phyloP scores from a whole-genome alignment of 2,888 invertebrate species.

The Onthophagus sagittarius region DNA sequence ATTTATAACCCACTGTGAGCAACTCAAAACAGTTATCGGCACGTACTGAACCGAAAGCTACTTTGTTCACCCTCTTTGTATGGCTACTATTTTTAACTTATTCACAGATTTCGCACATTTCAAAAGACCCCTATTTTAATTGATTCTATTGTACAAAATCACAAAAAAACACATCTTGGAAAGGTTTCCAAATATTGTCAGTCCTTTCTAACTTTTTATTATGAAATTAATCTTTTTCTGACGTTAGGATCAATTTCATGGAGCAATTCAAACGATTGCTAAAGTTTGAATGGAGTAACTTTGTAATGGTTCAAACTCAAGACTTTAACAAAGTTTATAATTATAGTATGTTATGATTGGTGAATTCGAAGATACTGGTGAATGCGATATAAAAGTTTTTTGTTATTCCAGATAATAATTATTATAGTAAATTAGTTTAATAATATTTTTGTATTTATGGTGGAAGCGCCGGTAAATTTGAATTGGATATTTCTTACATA shows the following conservation, averaged over 20 bases:
- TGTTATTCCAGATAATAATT: too few relatives aligned
- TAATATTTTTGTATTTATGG: not conserved
- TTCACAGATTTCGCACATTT: too few relatives aligned
- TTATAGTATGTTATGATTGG: not conserved
- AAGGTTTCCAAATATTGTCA: not conserved
- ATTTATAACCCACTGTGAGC: too few relatives aligned
- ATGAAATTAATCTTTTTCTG: not conserved
- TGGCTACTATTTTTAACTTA: too few relatives aligned
- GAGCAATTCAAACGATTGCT: not conserved
- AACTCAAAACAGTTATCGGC: too few relatives aligned
- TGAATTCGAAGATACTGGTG: not conserved
- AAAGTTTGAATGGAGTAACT: not conserved
- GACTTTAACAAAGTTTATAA: not conserved
- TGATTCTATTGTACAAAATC: too few relatives aligned
- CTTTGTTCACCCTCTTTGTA: too few relatives aligned
- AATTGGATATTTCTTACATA: too few relatives aligned
- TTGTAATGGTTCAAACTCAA: not conserved
- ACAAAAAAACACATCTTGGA: not conserved
- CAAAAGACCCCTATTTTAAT: too few relatives aligned
- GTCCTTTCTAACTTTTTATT: not conserved
- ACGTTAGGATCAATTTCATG: not conserved
- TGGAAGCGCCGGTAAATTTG: not conserved
- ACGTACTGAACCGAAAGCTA: too few relatives aligned
- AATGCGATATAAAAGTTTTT: not conserved
- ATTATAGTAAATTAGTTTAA: too few relatives aligned